A percentile compares a stretch with the other conserved stretches of the same genome.
Conservation (phyloP, 1,140 invertebrate species). For the Protaetia brevitarsis region DNA sequence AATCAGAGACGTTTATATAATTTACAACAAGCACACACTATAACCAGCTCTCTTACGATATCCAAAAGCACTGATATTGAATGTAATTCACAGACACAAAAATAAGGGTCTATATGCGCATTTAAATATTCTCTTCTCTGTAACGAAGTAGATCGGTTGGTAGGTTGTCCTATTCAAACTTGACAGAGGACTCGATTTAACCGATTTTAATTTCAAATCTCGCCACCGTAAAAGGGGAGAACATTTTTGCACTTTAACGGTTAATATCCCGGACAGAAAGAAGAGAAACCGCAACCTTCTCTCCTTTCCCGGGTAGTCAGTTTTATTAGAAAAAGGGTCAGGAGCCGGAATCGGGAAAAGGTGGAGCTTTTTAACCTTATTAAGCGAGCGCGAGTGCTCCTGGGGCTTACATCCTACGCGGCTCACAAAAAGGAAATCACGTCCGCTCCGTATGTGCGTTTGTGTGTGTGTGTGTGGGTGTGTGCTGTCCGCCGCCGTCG, state of each 20-base stretch:
- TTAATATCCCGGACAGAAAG: neutral
- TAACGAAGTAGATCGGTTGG: too few relatives aligned
- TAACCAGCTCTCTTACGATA: too few relatives aligned
- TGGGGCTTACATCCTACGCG: too few relatives aligned
- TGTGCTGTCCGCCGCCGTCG: neutral
- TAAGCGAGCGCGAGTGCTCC: conserved; percentile 30
- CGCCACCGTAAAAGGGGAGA: neutral
- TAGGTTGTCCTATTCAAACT: too few relatives aligned
- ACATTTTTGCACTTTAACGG: neutral
- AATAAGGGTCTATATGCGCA: too few relatives aligned
- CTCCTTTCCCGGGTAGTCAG: conserved; percentile 2
- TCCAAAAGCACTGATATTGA: too few relatives aligned
- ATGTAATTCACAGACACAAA: too few relatives aligned
- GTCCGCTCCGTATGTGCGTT: conserved; percentile 28
- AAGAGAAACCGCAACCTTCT: neutral
- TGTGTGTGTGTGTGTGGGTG: neutral
- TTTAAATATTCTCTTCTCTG: too few relatives aligned
- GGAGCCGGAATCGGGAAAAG: conserved; percentile 18
- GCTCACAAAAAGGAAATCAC: conserved; percentile 47
- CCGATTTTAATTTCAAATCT: conserved; percentile 4
- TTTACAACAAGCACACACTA: too few relatives aligned
- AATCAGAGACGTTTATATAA: too few relatives aligned
- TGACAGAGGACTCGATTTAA: too few relatives aligned
- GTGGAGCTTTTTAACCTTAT: conserved; percentile 44
- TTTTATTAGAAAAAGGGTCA: conserved; percentile 13